Evolutionary conservation across 2,113 vertebrate species (phyloP).

Genomic region (Gnathonemus echidnorhynchus): DNA sequence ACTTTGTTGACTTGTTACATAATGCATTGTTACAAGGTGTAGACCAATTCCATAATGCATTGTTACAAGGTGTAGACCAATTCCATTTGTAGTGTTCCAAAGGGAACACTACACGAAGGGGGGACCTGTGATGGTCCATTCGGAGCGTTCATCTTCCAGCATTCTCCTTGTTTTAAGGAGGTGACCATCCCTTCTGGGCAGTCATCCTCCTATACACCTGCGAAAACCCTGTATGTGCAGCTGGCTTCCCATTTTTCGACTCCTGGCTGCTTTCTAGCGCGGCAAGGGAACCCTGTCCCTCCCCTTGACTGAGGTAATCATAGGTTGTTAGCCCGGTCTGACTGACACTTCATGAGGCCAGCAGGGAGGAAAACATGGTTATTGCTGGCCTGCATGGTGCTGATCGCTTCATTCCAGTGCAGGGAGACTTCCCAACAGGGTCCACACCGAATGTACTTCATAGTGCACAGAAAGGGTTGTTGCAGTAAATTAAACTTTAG

Average conservation of each 20-base stretch:
- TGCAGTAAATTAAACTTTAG: neutral
- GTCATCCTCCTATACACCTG: too few relatives aligned
- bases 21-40: neutral
- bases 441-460: neutral
- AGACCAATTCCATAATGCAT: neutral
- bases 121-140: neutral
- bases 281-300: neutral
- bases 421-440: neutral
- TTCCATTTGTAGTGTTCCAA: neutral
- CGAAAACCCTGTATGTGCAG: neutral
- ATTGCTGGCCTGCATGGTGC: neutral
- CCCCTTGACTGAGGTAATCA: neutral
- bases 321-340: neutral
- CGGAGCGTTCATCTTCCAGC: neutral
- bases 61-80: neutral
- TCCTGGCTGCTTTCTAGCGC: neutral
- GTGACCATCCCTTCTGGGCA: neutral
- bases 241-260: neutral
- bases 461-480: neutral
- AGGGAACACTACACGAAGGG: neutral
- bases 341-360: neutral
- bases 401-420: neutral
- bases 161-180: neutral
- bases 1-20: neutral
- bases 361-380: neutral